A percentile compares a stretch with the other conserved stretches of the same genome.
These are phyloP conservation scores for Standfussiana lucernea DNA, from an alignment of 2,888 invertebrate genomes.

Conservation along the genomic window DNA sequence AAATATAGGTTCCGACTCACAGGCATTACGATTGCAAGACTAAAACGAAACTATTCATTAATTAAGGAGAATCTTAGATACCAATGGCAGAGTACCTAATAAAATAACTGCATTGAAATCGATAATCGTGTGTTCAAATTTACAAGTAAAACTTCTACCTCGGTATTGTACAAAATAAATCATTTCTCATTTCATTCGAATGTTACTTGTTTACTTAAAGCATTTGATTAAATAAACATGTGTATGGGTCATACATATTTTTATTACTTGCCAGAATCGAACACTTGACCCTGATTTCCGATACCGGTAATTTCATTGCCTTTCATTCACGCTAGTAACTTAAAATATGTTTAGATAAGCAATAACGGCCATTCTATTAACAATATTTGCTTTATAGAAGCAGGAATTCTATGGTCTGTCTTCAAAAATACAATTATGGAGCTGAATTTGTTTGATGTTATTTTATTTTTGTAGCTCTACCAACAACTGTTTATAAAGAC, in stretches of 20 bases:
- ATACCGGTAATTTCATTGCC: background rate
- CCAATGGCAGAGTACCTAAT: background rate
- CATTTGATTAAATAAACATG: background rate
- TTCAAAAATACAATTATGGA: background rate
- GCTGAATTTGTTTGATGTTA: background rate
- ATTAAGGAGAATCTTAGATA: background rate
- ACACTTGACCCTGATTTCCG: constrained; percentile 11
- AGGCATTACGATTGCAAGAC: background rate
- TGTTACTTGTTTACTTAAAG: background rate
- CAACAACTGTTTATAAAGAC: background rate
- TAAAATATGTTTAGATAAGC: background rate
- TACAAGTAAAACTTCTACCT: background rate
- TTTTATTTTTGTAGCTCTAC: background rate
- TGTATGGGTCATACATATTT: background rate
- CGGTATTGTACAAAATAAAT: background rate
- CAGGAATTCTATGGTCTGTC: background rate
- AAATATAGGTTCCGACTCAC: too few relatives aligned
- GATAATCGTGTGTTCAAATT: background rate
- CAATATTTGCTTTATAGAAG: background rate
- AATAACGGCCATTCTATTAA: background rate
- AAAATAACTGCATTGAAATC: background rate
- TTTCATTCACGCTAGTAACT: background rate
- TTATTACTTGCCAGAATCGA: constrained; percentile 1
- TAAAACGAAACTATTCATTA: background rate
- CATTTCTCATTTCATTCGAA: background rate